A percentile compares a stretch with the other conserved stretches of the same genome.
These are phyloP conservation scores for Chloroclysta siterata DNA, from an alignment of 2,888 invertebrate genomes.

Conservation along the genomic window DNA sequence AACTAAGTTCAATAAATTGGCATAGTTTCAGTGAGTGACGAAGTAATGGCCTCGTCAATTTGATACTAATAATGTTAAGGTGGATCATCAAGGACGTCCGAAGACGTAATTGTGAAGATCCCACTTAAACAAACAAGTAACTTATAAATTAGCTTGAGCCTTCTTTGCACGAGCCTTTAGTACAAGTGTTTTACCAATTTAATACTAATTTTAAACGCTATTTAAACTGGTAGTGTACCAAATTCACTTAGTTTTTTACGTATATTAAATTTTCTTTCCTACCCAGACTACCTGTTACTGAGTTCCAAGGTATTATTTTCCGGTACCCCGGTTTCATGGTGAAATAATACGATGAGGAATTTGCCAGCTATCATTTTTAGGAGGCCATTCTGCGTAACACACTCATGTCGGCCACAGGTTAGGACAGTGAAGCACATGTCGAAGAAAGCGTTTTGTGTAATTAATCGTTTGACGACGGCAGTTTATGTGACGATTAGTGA, in stretches of 20 bases:
- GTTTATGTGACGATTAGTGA: slow-evolving; percentile 84
- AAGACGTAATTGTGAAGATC: slow-evolving; percentile 9
- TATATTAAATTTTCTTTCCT: slow-evolving; percentile 25
- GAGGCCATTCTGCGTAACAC: slow-evolving; percentile 16
- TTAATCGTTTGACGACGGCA: slow-evolving; percentile 76
- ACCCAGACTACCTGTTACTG: slow-evolving; percentile 13
- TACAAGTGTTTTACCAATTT: neutral
- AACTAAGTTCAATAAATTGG: neutral
- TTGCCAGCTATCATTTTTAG: slow-evolving; percentile 14
- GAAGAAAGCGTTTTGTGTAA: slow-evolving; percentile 75
- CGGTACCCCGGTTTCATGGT: slow-evolving; percentile 23
- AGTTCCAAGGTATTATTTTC: slow-evolving; percentile 26
- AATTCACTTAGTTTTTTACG: slow-evolving; percentile 23
- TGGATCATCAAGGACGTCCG: slow-evolving; percentile 11
- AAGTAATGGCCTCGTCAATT: slow-evolving; percentile 10
- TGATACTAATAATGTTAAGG: slow-evolving; percentile 21
- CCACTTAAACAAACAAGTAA: slow-evolving; percentile 3
- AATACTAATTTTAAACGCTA: neutral
- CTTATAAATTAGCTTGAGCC: neutral
- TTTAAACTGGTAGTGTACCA: slow-evolving; percentile 1
- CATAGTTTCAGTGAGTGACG: neutral
- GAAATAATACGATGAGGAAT: slow-evolving; percentile 25
- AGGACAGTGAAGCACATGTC: slow-evolving; percentile 47
- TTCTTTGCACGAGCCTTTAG: neutral
- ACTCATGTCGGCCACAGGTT: slow-evolving; percentile 36